These are phyloP conservation scores for Drosophila vallismaia DNA, from an alignment of 2,888 invertebrate species.

Conservation along the genomic window DNA sequence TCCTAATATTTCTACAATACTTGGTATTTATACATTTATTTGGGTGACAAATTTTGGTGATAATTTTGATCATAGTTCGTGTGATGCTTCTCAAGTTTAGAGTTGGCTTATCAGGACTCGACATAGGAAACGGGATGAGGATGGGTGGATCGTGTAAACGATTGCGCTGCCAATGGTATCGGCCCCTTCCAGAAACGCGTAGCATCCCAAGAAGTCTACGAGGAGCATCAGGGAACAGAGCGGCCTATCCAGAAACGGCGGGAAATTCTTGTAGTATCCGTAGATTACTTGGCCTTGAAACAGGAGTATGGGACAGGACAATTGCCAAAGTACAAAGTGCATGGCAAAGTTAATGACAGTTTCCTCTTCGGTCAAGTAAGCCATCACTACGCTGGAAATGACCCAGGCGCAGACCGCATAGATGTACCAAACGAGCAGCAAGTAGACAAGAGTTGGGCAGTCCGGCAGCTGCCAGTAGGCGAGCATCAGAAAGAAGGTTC, in stretches of 20 bases:
- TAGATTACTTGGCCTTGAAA: slow-evolving; percentile 56
- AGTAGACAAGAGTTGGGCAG: background rate
- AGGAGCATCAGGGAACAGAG: slow-evolving; percentile 52
- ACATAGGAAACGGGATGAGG: background rate
- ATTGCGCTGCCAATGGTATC: slow-evolving; percentile 6
- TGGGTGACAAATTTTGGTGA: background rate
- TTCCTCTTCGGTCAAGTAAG: background rate
- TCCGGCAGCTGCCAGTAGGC: slow-evolving; percentile 43
- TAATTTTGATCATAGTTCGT: background rate
- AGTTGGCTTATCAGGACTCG: background rate
- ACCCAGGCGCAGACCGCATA: background rate
- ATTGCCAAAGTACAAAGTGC: slow-evolving; percentile 26
- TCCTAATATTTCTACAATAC: background rate
- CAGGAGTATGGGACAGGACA: slow-evolving; percentile 46
- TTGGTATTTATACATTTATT: background rate
- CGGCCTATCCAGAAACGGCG: slow-evolving; percentile 49
- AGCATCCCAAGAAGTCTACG: slow-evolving; percentile 51
- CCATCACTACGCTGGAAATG: slow-evolving; percentile 1
- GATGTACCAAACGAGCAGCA: slow-evolving; percentile 12
- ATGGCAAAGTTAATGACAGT: background rate
- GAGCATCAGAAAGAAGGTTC: slow-evolving; percentile 32
- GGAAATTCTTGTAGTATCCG: slow-evolving; percentile 29
- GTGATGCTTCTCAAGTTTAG: background rate
- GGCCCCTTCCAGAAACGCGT: slow-evolving; percentile 16
- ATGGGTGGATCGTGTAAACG: fast-evolving